Evolutionary conservation across 2,113 vertebrate species (phyloP), one percentile per base, ranked within the genome.

Genomic region (Leuciscus idus): DNA sequence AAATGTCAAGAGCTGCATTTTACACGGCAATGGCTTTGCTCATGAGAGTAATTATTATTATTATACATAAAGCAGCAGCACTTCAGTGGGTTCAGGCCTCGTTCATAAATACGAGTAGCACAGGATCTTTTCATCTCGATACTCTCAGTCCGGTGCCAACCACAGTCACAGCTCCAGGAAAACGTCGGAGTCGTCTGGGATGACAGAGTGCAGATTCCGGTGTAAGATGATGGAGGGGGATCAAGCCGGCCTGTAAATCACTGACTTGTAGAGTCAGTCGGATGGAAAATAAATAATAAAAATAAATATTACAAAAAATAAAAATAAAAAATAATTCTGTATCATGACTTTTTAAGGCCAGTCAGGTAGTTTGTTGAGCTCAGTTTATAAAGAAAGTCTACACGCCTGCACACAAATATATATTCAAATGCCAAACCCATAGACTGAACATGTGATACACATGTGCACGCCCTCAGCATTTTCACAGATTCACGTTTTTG

Each of bases 181-280:
- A 88, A 86, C 72, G 52, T 86, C 52, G 7, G 52, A 55, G 52
- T 19, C 50, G 50, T 7, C 52, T 85, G 77, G n/a, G 21, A 68
- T 86, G 84, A 88, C 39, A 83, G 15, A 88, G 62, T 78, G 74
- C 87, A 86, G 80, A 86, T 83, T 88, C 50, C 23, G 50, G 61
- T 77, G 59, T 87, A 55, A 78, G 55, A 50, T 55, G 77, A 84
- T 85, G 30, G 43, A 85, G 57, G 81, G 64, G 85, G 75, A 66
- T 66, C 74, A 30, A 23, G 55, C 23, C 33, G n/a, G 50, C 36
- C 75, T 43, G 83, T 89, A 85, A 87, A 87, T 89, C 68, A 26
- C 48, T 46, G 26, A 26, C 26, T 36, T 75, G 33, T 36, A 36
- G 33, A 39, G 39, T 39, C 6, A 39, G 36, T 36, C 10, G 13